Base-by-base conservation (phyloP, 2,888 invertebrate species). In the Tricholauxania praeusta region DNA sequence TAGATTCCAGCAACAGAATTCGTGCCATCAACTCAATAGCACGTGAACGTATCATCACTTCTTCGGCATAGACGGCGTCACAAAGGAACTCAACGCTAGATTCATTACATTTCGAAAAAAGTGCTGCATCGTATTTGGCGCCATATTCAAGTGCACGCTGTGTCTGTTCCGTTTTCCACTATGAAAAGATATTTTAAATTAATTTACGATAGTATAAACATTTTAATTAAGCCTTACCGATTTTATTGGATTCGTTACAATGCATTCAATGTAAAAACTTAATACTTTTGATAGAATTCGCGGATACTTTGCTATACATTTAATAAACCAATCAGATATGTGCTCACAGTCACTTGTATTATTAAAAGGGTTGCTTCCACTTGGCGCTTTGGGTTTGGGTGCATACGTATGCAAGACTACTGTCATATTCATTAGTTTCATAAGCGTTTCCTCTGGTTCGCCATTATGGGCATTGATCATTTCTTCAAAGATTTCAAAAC, bases 271-370 rank as follows among this genome's bases (percentile, higher is more conserved):
- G 63, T 83, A 87, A 8, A 80, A 82, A 8, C 79, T 82, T 60
- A 87, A 74, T 0, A 87, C 83, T 39, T 82, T 79, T 0, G 82
- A 77, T 1, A 85, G 59, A 39, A 85, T 78, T 14, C 83, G 80
- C 0, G 87, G 87, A 76, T 84, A 85, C 62, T 87, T 87, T 0
- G 78, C 81, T 28, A 87, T 82, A 0, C 82, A 80, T 63, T 81
- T 80, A 0, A 87, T 83, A 72, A 86, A 86, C 86, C 87, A 87
- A 76, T 86, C 87, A 0, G 86, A 86, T 10, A 87, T 86, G 71
- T 87, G 87, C 15, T 86, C 85, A 14, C 83, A 83, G 28, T 72
- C 79, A 60, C 79, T 76, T 53, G 71, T 68, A 19, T 64, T 76
- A 1, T 49, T 60, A 4, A 57, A 49, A 19, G 12, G 14, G 8